Evolutionary conservation across 2,113 vertebrate genomes (phyloP).

Genomic region (Xerus inauris): DNA sequence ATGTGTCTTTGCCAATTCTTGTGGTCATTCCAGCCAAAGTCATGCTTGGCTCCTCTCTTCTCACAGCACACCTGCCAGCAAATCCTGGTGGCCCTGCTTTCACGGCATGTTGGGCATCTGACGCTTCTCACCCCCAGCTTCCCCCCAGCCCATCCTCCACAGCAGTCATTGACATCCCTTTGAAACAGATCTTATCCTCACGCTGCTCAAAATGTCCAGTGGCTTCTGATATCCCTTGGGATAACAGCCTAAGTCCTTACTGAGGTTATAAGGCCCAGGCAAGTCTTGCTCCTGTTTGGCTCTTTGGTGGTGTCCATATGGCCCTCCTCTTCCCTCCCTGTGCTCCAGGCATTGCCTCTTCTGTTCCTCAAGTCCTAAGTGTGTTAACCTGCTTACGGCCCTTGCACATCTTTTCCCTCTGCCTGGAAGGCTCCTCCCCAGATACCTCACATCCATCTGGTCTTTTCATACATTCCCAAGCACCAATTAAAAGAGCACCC

Average conservation of each 20-base stretch:
- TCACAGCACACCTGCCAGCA: not conserved
- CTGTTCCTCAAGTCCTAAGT: not conserved
- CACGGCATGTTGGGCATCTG: not conserved
- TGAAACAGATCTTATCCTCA: not conserved
- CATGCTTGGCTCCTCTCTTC: not conserved
- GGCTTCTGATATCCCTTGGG: not conserved
- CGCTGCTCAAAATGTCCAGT: not conserved
- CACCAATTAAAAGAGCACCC: not conserved
- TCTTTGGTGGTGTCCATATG: accelerated
- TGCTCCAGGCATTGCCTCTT: too few species aligned
- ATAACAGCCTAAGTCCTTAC: not conserved
- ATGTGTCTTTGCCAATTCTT: not conserved
- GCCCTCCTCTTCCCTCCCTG: accelerated
- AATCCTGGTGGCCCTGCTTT: too few species aligned
- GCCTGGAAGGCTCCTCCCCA: not conserved
- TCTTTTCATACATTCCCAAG: not conserved
- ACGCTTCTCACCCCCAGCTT: not conserved
- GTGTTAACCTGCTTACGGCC: not conserved
- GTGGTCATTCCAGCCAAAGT: not conserved
- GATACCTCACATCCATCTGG: not conserved
- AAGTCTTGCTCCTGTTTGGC: not conserved
- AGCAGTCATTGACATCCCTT: not conserved
- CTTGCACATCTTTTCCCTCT: not conserved
- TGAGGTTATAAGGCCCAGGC: not conserved
- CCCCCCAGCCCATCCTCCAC: not conserved